These are phyloP conservation scores for Leptura quadrifasciata DNA, from an alignment of 2,888 invertebrate genomes.

Conservation along the genomic window DNA sequence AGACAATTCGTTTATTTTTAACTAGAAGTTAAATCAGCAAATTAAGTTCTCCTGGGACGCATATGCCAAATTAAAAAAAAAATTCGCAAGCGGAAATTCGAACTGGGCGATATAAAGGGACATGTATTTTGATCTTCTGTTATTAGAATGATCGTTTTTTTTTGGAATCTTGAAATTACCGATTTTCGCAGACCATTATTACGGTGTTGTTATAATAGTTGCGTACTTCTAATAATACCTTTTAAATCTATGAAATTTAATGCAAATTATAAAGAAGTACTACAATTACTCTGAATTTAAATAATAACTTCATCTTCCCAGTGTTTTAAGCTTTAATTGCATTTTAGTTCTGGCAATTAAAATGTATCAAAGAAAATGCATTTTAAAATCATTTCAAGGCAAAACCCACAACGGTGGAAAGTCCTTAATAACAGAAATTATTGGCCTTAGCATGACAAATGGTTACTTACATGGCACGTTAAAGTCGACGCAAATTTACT, in stretches of 20 bases:
- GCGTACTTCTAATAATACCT: background rate
- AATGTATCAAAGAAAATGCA: background rate
- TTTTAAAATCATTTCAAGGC: constrained; percentile 9
- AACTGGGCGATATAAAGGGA: too few relatives aligned
- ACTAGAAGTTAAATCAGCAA: too few relatives aligned
- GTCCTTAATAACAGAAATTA: constrained; percentile 16
- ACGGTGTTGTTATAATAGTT: background rate
- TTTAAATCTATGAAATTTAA: background rate
- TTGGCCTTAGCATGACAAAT: constrained; percentile 22
- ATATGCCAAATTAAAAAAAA: too few relatives aligned
- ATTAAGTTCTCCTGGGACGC: too few relatives aligned
- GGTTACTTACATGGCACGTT: constrained; percentile 3
- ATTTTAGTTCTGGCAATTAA: background rate
- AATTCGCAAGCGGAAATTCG: too few relatives aligned
- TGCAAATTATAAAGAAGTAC: background rate
- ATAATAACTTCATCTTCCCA: background rate
- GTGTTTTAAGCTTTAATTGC: background rate
- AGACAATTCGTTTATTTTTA: too few relatives aligned
- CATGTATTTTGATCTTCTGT: too few relatives aligned
- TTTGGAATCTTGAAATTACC: background rate
- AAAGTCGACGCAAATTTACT: background rate
- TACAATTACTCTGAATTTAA: background rate
- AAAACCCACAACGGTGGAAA: background rate
- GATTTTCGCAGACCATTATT: background rate
- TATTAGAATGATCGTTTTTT: too few relatives aligned